phyloP scores from a whole-genome alignment of 2,113 vertebrate species.

The Lichenostomus cassidix region DNA sequence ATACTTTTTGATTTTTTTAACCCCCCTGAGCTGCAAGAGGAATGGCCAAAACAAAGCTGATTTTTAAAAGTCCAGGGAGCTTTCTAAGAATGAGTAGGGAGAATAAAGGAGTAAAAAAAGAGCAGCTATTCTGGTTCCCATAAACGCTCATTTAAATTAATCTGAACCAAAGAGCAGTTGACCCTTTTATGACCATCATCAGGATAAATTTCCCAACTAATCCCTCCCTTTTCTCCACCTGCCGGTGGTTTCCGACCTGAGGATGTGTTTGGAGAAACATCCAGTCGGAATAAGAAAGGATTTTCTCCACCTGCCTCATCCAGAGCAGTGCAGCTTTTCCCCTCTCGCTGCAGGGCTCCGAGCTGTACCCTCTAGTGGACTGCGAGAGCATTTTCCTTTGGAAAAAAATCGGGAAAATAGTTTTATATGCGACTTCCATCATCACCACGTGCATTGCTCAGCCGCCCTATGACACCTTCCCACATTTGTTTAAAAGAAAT shows the following conservation, averaged over 20 bases:
- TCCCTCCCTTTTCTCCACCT: background rate
- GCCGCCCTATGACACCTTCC: fast-evolving
- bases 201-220: fast-evolving
- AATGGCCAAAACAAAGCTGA: background rate
- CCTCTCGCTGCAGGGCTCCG: background rate
- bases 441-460: fast-evolving
- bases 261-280: background rate
- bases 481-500: background rate
- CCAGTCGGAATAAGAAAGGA: background rate
- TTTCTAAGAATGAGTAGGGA: background rate
- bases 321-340: background rate
- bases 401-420: background rate
- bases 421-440: background rate
- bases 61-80: background rate
- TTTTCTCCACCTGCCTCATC: background rate
- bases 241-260: background rate
- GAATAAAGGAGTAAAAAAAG: background rate
- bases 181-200: fast-evolving
- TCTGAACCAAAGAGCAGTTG: fast-evolving
- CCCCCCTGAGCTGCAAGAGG: background rate
- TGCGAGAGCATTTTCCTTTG: background rate
- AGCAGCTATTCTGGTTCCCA: fast-evolving
- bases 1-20: background rate
- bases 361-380: constrained; percentile 46
- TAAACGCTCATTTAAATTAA: fast-evolving